phyloP scores from a whole-genome alignment of 2,888 invertebrate genomes.

The Lasiommata megera region DNA sequence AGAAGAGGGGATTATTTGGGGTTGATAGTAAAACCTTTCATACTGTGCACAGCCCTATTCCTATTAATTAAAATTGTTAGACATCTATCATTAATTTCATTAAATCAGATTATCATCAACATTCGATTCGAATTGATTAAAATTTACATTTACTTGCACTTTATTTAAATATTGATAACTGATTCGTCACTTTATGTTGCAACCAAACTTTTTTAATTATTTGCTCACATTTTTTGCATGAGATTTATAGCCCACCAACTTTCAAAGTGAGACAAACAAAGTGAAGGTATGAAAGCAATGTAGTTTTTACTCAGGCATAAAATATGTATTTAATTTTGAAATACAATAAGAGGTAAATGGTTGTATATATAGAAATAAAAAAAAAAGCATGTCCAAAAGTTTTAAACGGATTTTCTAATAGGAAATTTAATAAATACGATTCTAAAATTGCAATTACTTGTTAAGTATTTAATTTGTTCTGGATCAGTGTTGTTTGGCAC shows the following conservation, averaged over 20 bases:
- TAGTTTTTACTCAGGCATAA: background rate
- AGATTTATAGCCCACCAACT: background rate
- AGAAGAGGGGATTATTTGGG: no score
- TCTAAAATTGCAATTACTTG: background rate
- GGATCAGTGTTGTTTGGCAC: background rate
- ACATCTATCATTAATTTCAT: no score
- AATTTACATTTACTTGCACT: no score
- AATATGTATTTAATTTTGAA: background rate
- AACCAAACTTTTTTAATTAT: background rate
- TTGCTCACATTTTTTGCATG: background rate
- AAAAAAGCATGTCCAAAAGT: background rate
- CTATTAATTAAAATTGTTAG: no score
- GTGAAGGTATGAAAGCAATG: background rate
- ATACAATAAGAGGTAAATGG: background rate
- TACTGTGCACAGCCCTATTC: no score
- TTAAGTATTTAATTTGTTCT: constrained; percentile 1
- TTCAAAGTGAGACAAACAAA: background rate
- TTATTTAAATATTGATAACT: no score
- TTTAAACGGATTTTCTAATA: background rate
- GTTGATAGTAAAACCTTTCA: no score
- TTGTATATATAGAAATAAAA: constrained; percentile 9
- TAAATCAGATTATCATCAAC: no score
- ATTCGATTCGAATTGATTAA: no score
- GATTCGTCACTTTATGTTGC: no score
- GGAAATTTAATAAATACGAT: background rate